phyloP scores from a whole-genome alignment of 2,113 vertebrate genomes.

The Vidua macroura region DNA sequence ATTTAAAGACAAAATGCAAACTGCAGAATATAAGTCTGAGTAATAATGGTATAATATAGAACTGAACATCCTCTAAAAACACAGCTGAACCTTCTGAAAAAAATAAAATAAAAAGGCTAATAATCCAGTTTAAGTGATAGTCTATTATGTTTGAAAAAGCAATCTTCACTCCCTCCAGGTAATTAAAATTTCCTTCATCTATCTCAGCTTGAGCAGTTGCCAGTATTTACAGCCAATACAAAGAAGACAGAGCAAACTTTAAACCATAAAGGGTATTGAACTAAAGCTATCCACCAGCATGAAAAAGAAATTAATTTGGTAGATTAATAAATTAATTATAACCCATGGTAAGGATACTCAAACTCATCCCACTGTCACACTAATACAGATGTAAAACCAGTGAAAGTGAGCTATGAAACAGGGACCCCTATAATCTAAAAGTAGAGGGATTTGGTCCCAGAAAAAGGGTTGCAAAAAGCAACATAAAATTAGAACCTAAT shows the following conservation, averaged over 20 bases:
- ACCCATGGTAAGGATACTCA: neutral
- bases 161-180: constrained; percentile 17
- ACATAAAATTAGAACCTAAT: neutral
- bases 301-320: neutral
- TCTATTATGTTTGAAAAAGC: neutral
- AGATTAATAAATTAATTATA: constrained; percentile 16
- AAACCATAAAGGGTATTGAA: neutral
- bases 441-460: neutral
- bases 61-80: constrained; percentile 14
- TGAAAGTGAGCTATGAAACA: neutral
- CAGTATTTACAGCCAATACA: neutral
- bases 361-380: neutral
- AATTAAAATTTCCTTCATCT: constrained; percentile 43
- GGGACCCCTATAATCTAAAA: neutral
- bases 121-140: neutral
- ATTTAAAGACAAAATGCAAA: constrained; percentile 8
- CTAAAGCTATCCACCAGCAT: neutral
- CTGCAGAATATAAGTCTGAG: neutral
- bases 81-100: constrained; percentile 6
- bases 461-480: neutral
- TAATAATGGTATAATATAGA: neutral
- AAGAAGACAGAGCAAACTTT: neutral
- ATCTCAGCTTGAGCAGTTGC: neutral
- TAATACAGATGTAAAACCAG: neutral
- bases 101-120: neutral